Percentiles rank a stretch among this genome's conserved stretches.
Conservation (phyloP, 2,113 vertebrate genomes). For the Theropithecus gelada region DNA sequence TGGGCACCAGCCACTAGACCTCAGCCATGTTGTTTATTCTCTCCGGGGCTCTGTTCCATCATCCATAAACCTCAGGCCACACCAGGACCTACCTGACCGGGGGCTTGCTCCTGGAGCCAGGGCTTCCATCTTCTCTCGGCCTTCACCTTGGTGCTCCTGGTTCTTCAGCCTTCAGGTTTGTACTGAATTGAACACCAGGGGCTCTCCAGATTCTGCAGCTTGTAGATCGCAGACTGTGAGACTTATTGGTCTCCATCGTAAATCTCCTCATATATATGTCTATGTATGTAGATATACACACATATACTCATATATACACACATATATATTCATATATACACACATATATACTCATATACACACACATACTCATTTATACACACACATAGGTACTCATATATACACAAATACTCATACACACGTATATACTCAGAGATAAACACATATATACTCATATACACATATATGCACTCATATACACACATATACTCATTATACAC, state of each 20-base stretch:
- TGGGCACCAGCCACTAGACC: rapidly evolving
- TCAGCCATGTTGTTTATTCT: too few species aligned
- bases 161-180: neutral
- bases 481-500: too few species aligned
- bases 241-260: neutral
- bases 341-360: neutral
- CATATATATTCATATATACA: neutral
- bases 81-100: neutral
- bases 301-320: neutral
- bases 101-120: neutral
- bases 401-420: too few species aligned
- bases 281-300: neutral
- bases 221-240: too few species aligned
- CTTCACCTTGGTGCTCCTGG: neutral
- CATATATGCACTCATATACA: too few species aligned
- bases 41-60: neutral
- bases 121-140: rapidly evolving
- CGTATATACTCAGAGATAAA: too few species aligned
- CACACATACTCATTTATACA: too few species aligned
- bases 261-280: neutral
- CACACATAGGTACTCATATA: too few species aligned
- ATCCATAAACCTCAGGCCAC: neutral
- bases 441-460: too few species aligned
- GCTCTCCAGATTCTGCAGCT: neutral
- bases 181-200: neutral